Base-by-base conservation (phyloP, 2,888 invertebrate genomes). In the Neoascia interrupta region DNA sequence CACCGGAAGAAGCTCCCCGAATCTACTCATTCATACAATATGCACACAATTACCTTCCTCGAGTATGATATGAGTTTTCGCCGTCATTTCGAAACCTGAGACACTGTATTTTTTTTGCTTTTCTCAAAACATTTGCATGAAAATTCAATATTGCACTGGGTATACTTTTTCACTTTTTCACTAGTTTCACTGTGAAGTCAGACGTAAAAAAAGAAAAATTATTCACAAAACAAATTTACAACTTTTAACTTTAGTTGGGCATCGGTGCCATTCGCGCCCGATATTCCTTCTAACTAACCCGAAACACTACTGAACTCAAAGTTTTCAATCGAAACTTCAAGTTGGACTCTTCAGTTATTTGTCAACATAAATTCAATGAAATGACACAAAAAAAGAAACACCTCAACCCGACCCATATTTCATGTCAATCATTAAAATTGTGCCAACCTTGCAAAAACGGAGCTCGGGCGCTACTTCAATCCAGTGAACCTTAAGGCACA, bases 21-120 rank as follows among this genome's bases (percentile, higher is more conserved):
- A n/a, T n/a, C n/a, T n/a, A n/a, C n/a, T n/a, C n/a, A n/a, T n/a
- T n/a, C n/a, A n/a, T n/a, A n/a, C n/a, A n/a, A n/a, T n/a, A n/a
- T n/a, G n/a, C n/a, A n/a, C n/a, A n/a, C 3, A 3, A 6, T 68
- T 76, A 76, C 76, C 76, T 72, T 70, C 72, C 2, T 34, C 76
- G 21, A 76, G 34, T 39, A 72, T 19, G 18, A 76, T 54, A 21
- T 49, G 53, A 54, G 53, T 76, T 37, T 72, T 66, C 16, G 47
- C 13, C 51, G 64, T 70, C 76, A 76, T 76, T 8, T 60, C 39
- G 64, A 49, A 72, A 64, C 21, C 5, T 10, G 70, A 31, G n/a
- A 75, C 63, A 56, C 68, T 69, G 11, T 5, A 2, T 5, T 16
- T 15, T 15, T 23, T 8, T 63, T 43, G 19, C 8, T 6, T 19